These are phyloP conservation scores for Zoroaster sp. DNA, from an alignment of 53 echinoderm and acorn worm species.

Conservation along the genomic window DNA sequence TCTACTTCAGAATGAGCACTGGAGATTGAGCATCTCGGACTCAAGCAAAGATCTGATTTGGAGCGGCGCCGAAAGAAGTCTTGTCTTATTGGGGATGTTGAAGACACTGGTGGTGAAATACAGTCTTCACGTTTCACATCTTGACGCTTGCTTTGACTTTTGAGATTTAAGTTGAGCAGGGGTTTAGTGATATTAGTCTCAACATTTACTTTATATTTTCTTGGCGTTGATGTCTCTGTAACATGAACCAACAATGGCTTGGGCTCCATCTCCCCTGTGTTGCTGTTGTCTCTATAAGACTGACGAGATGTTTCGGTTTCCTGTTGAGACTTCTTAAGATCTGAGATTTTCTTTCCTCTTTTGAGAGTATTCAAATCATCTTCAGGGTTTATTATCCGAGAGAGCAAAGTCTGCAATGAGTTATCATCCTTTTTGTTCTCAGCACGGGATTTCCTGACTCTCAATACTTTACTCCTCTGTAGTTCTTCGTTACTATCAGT, in stretches of 20 bases:
- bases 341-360: slow-evolving; percentile 3
- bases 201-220: background rate
- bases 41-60: slow-evolving; percentile 67
- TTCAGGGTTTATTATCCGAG: slow-evolving; percentile 39
- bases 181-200: background rate
- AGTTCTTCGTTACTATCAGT: slow-evolving; percentile 28
- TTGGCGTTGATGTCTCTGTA: background rate
- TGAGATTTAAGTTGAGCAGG: background rate
- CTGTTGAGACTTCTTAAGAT: background rate
- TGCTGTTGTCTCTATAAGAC: background rate
- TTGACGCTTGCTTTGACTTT: background rate
- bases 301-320: background rate
- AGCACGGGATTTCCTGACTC: background rate
- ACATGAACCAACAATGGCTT: background rate
- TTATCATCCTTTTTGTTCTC: slow-evolving; percentile 20
- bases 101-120: background rate
- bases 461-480: slow-evolving; percentile 7
- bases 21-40: slow-evolving; percentile 26
- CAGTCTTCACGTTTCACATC: background rate
- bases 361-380: slow-evolving; percentile 50
- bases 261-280: background rate
- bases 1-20: slow-evolving; percentile 73
- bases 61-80: slow-evolving; percentile 20
- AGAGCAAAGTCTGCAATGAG: slow-evolving; percentile 25
- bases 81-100: background rate